Evolutionary conservation across 2,797 vertebrate genomes (phyloP).

Genomic region (Coilia nasus): DNA sequence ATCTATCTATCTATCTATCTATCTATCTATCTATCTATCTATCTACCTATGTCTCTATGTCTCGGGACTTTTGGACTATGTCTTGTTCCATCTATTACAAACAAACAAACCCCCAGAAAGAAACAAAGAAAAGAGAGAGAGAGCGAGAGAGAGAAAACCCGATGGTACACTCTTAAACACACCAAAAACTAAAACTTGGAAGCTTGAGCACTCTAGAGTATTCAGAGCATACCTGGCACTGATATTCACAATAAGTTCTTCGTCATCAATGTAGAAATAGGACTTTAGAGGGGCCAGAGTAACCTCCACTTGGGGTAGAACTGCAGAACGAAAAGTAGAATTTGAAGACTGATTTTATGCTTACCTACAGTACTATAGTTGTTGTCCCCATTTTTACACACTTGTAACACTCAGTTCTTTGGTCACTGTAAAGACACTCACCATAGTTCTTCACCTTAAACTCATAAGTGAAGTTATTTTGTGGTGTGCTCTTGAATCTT

Average conservation of each 20-base stretch:
- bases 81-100: background rate
- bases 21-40: too few species aligned
- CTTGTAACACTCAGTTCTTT: background rate
- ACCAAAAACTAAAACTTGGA: background rate
- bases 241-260: slow-evolving; percentile 51
- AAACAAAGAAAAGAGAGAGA: too few species aligned
- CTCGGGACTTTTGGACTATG: too few species aligned
- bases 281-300: slow-evolving; percentile 38
- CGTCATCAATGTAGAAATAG: slow-evolving; percentile 63
- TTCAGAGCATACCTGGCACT: slow-evolving; percentile 58
- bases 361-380: too few species aligned
- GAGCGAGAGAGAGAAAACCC: too few species aligned
- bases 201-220: background rate
- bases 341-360: too few species aligned
- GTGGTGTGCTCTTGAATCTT: slow-evolving; percentile 70
- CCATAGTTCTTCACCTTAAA: slow-evolving; percentile 91
- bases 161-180: too few species aligned
- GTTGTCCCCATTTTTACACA: background rate
- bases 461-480: slow-evolving; percentile 69
- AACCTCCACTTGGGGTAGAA: slow-evolving; percentile 70
- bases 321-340: slow-evolving; percentile 48
- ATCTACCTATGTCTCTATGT: too few species aligned
- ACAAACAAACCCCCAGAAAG: background rate
- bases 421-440: slow-evolving; percentile 51
- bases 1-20: background rate